Evolutionary conservation across 2,797 vertebrate species (phyloP).

Genomic region (Ataeniobius toweri): DNA sequence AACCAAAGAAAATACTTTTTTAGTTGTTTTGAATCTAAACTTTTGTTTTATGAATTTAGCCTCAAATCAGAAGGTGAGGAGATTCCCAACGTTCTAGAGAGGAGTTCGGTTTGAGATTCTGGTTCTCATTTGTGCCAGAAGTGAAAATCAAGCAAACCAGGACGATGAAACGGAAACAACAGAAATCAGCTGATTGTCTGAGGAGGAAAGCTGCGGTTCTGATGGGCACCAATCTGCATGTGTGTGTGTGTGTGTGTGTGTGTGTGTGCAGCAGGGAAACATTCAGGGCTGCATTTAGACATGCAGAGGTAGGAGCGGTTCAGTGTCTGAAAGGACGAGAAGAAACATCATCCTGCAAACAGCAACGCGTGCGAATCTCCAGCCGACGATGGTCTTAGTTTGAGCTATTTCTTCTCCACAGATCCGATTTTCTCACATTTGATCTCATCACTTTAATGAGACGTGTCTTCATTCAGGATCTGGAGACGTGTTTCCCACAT

Average conservation of each 20-base stretch:
- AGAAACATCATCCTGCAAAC: conserved; percentile 30
- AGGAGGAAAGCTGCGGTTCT: neutral
- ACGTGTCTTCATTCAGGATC: no score
- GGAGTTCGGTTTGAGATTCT: no score
- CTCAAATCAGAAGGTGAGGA: no score
- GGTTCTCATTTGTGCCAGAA: neutral
- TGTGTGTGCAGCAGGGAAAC: conserved; percentile 14
- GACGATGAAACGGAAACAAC: neutral
- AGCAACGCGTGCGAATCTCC: neutral
- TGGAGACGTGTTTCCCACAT: no score
- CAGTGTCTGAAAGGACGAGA: no score
- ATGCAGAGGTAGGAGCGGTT: conserved; percentile 67
- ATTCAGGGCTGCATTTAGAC: conserved; percentile 45
- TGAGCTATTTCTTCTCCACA: neutral
- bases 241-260: neutral
- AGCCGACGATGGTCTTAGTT: neutral
- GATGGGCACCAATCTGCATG: neutral
- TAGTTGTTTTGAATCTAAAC: no score
- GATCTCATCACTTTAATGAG: neutral
- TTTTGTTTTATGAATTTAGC: no score
- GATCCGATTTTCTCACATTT: neutral
- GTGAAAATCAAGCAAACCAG: neutral
- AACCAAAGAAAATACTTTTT: no score
- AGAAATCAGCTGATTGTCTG: conserved; percentile 1
- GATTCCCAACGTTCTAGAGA: neutral